Percentiles rank a stretch among this genome's conserved stretches.
phyloP scores from a whole-genome alignment of 2,888 invertebrate genomes.

The Drosophila nr. perissopoda region DNA sequence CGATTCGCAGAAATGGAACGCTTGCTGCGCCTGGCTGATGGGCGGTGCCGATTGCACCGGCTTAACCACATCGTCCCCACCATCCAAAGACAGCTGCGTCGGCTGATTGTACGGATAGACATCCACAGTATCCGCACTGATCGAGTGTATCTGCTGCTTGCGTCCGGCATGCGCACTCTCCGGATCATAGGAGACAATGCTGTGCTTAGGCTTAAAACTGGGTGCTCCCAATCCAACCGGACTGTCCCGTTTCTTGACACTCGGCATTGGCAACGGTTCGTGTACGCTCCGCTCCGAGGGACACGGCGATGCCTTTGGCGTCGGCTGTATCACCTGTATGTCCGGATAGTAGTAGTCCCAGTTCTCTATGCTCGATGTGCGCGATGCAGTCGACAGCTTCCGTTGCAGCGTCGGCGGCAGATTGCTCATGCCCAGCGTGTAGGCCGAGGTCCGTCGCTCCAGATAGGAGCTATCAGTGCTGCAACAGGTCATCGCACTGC shows the following conservation, averaged over 20 bases:
- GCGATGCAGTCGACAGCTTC: slow-evolving; percentile 82
- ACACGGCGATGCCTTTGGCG: slow-evolving; percentile 93
- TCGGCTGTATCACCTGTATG: slow-evolving; percentile 91
- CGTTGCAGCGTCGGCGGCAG: slow-evolving; percentile 83
- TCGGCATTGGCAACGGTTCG: slow-evolving; percentile 54
- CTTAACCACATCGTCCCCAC: slow-evolving; percentile 53
- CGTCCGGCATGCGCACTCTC: slow-evolving; percentile 82
- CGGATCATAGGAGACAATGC: slow-evolving; percentile 83
- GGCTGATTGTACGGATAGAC: slow-evolving; percentile 82
- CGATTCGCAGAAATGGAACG: slow-evolving; percentile 76
- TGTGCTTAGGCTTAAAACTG: slow-evolving; percentile 82
- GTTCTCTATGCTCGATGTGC: slow-evolving; percentile 83
- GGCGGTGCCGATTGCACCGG: slow-evolving; percentile 64
- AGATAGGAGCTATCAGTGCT: slow-evolving; percentile 94
- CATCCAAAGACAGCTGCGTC: slow-evolving; percentile 13
- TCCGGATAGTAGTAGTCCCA: slow-evolving; percentile 88
- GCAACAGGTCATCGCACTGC: slow-evolving; percentile 93
- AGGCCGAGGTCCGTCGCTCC: slow-evolving; percentile 92
- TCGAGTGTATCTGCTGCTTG: slow-evolving; percentile 83
- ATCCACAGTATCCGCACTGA: slow-evolving; percentile 83
- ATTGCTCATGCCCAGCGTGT: slow-evolving; percentile 90
- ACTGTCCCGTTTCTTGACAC: not conserved
- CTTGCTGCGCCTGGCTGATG: slow-evolving; percentile 57
- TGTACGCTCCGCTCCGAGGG: slow-evolving; percentile 87
- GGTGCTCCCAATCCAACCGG: slow-evolving; percentile 52